These are phyloP conservation scores for Melanotaenia boesemani DNA, from an alignment of 2,797 vertebrate genomes.

Conservation along the genomic window DNA sequence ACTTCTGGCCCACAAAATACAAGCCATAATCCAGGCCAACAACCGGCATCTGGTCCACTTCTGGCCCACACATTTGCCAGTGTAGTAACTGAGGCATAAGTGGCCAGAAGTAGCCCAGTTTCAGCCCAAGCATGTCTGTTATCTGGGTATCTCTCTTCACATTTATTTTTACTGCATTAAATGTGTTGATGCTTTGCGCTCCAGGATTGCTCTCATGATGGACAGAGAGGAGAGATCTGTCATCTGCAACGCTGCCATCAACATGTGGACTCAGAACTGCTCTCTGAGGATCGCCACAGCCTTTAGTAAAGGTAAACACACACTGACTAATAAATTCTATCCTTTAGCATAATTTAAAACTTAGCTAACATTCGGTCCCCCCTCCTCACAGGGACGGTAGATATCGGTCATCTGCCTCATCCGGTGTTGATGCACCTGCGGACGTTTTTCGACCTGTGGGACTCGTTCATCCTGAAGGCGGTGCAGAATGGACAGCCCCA, in stretches of 20 bases:
- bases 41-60: too few relatives aligned
- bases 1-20: too few relatives aligned
- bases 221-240: slow-evolving; percentile 89
- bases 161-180: too few relatives aligned
- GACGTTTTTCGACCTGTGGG: slow-evolving; percentile 93
- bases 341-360: too few relatives aligned
- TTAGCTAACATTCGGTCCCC: too few relatives aligned
- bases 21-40: too few relatives aligned
- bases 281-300: slow-evolving; percentile 90
- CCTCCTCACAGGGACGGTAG: slow-evolving; percentile 86
- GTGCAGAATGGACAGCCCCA: slow-evolving; percentile 87
- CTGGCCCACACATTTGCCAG: too few relatives aligned
- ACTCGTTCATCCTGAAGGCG: slow-evolving; percentile 86
- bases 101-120: too few relatives aligned
- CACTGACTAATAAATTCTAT: background rate
- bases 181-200: background rate
- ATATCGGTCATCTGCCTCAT: slow-evolving; percentile 89
- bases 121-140: too few relatives aligned
- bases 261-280: slow-evolving; percentile 82
- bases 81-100: too few relatives aligned
- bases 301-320: slow-evolving; percentile 90
- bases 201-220: slow-evolving; percentile 90
- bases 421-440: slow-evolving; percentile 91
- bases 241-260: slow-evolving; percentile 79
- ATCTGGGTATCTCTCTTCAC: too few relatives aligned